These are phyloP conservation scores for Tragelaphus scriptus DNA, from an alignment of 2,113 vertebrate species.

Conservation along the genomic window DNA sequence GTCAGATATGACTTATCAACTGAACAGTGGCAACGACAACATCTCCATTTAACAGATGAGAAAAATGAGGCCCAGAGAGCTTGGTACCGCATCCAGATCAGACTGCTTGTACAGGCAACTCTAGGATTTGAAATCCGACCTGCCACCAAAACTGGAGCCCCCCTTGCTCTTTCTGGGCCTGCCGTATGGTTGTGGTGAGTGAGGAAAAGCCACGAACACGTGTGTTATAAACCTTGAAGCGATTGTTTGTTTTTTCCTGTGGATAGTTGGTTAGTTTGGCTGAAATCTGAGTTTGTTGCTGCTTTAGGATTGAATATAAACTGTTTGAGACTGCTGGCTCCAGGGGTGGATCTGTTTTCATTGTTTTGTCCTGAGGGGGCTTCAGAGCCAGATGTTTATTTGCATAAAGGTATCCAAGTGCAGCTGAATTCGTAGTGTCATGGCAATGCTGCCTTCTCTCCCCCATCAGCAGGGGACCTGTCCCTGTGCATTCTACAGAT, in stretches of 20 bases:
- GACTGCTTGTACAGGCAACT: no score
- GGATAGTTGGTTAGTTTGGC: neutral
- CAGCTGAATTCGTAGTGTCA: neutral
- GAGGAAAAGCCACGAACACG: accelerated
- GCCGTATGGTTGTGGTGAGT: neutral
- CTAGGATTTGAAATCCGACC: neutral
- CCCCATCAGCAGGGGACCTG: neutral
- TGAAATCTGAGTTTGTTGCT: neutral
- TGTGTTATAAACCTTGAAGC: neutral
- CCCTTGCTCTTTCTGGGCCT: neutral
- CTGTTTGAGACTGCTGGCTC: neutral
- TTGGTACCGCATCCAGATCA: neutral
- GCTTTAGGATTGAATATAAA: neutral
- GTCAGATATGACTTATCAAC: neutral
- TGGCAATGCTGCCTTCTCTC: neutral
- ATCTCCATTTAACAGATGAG: neutral
- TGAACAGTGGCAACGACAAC: neutral
- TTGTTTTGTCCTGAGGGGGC: neutral
- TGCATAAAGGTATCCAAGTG: neutral
- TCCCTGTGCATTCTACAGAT: neutral
- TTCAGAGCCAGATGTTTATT: neutral
- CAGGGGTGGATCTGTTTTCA: neutral
- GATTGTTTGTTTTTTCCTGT: neutral
- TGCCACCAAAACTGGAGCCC: neutral
- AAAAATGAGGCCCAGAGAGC: neutral